A percentile compares a stretch with the other conserved stretches of the same genome.
These are phyloP conservation scores for Rostratula benghalensis DNA, from an alignment of 2,113 vertebrate genomes.

Conservation along the genomic window DNA sequence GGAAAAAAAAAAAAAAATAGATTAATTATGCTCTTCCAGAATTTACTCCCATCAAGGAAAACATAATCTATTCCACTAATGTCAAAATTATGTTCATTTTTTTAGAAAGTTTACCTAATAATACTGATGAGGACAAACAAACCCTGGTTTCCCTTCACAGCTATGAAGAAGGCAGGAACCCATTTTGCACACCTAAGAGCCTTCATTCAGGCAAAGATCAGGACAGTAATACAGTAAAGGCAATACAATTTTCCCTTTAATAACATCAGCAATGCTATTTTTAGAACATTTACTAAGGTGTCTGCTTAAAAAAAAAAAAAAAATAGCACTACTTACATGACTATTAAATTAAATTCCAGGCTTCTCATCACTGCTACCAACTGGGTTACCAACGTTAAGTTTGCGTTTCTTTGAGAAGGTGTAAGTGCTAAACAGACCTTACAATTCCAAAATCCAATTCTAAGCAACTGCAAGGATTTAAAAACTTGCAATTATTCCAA, in stretches of 20 bases:
- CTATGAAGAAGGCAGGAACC: not conserved
- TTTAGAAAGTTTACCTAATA: not conserved
- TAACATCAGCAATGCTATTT: not conserved
- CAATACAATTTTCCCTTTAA: not conserved
- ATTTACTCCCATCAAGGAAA: not conserved
- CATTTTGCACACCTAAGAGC: not conserved
- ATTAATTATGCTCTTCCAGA: not conserved
- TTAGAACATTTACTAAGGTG: not conserved
- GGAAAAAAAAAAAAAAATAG: not conserved
- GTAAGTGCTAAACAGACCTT: not conserved
- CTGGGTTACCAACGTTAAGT: fast-evolving
- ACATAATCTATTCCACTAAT: not conserved
- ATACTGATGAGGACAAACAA: not conserved
- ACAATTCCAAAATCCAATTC: not conserved
- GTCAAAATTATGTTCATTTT: not conserved
- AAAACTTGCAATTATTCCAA: not conserved
- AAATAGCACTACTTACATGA: not conserved
- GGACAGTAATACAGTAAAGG: not conserved
- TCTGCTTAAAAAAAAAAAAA: not conserved
- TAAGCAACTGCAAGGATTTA: not conserved
- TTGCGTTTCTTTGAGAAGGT: not conserved
- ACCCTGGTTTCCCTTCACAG: not conserved
- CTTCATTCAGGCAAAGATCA: not conserved
- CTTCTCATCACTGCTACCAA: not conserved
- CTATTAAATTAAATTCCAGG: not conserved